These are phyloP conservation scores for Bradypodion pumilum DNA, from an alignment of 2,797 vertebrate species.

Conservation along the genomic window DNA sequence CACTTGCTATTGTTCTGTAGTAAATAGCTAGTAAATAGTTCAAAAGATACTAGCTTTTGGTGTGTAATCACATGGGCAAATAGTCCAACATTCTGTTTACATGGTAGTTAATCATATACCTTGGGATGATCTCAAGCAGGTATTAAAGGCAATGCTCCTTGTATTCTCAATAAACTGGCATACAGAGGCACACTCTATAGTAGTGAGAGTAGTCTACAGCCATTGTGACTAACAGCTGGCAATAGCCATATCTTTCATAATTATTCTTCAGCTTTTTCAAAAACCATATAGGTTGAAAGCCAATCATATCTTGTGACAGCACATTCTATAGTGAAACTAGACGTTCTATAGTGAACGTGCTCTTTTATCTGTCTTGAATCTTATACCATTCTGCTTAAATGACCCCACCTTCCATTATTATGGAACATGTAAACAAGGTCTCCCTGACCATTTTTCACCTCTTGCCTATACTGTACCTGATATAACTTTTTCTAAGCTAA, in stretches of 20 bases:
- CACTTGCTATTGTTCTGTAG: conserved; percentile 51
- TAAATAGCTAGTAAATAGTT: conserved; percentile 61
- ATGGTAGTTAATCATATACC: background rate
- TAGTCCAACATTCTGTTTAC: conserved; percentile 33
- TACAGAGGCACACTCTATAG: background rate
- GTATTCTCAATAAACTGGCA: background rate
- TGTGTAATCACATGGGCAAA: conserved; percentile 61
- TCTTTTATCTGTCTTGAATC: background rate
- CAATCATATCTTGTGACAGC: background rate
- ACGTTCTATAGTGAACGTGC: background rate
- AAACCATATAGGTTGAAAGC: background rate
- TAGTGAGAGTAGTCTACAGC: background rate
- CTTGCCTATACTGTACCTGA: background rate
- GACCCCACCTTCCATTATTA: too few species aligned
- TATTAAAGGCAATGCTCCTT: background rate
- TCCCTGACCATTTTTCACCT: background rate
- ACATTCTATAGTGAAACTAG: background rate
- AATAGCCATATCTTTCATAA: background rate
- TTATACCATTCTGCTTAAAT: too few species aligned
- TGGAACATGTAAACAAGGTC: too few species aligned
- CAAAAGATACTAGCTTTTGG: conserved; percentile 61
- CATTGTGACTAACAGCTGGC: background rate
- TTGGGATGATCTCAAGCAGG: background rate
- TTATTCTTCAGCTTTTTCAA: background rate
- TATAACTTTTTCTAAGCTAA: background rate